Conservation (phyloP, 2,888 invertebrate species). For the Microctonus aethiopoides region DNA sequence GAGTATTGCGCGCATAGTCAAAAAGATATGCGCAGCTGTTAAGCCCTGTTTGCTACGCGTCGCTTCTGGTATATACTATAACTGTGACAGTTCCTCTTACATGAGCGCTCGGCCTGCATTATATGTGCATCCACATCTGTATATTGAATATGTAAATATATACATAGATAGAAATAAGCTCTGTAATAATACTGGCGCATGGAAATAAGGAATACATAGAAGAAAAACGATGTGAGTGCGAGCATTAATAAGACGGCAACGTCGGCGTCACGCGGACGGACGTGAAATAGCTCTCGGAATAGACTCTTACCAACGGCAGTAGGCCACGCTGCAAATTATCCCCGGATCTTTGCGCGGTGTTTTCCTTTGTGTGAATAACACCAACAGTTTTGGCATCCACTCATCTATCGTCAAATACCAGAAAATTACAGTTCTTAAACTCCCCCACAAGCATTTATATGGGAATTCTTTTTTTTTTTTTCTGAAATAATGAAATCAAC, state of each 20-base stretch:
- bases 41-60: conserved; percentile 28
- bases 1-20: conserved; percentile 9
- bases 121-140: conserved; percentile 5
- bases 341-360: conserved; percentile 23
- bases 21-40: conserved; percentile 47
- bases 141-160: conserved; percentile 2
- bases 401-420: background rate
- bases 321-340: conserved; percentile 44
- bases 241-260: conserved; percentile 57
- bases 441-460: background rate
- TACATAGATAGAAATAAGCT: background rate
- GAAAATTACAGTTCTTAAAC: background rate
- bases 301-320: conserved; percentile 47
- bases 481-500: no score
- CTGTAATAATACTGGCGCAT: background rate
- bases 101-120: background rate
- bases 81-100: conserved; percentile 17
- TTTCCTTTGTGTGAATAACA: conserved; percentile 35
- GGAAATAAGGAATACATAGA: conserved; percentile 18
- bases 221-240: conserved; percentile 26
- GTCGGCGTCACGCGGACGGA: conserved; percentile 36
- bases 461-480: no score
- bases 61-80: background rate
- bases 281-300: conserved; percentile 49
- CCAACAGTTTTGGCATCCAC: conserved; percentile 11